Evolutionary conservation across 2,888 invertebrate genomes (phyloP).

Genomic region (Drosophila pegasa): DNA sequence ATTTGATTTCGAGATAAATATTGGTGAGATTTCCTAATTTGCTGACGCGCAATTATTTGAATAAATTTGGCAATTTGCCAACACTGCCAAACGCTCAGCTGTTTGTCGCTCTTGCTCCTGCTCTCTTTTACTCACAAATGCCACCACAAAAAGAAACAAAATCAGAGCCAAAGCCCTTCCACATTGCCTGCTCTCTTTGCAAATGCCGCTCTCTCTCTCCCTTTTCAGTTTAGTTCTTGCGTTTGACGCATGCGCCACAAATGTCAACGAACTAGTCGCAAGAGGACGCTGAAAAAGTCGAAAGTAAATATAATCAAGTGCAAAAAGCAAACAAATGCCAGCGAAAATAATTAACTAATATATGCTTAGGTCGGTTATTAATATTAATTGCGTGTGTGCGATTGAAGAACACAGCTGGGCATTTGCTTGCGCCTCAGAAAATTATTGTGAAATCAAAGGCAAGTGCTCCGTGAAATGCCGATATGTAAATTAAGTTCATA

Average conservation of each 20-base stretch:
- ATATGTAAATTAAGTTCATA: constrained; percentile 55
- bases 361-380: constrained; percentile 3
- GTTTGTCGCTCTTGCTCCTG: constrained; percentile 33
- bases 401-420: constrained; percentile 3
- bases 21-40: constrained; percentile 14
- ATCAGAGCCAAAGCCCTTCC: constrained; percentile 31
- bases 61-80: constrained; percentile 32
- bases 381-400: not conserved
- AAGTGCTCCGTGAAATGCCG: constrained; percentile 26
- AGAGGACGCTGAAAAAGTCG: constrained; percentile 26
- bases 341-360: constrained; percentile 18
- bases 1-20: not conserved
- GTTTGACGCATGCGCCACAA: constrained; percentile 48
- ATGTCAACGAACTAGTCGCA: constrained; percentile 31
- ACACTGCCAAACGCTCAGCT: constrained; percentile 58
- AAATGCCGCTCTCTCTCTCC: not conserved
- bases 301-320: constrained; percentile 23
- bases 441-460: constrained; percentile 37
- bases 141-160: constrained; percentile 6
- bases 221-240: not conserved
- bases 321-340: constrained; percentile 11
- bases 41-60: constrained; percentile 16
- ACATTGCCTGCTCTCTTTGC: constrained; percentile 13
- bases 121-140: not conserved
- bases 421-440: not conserved